These are phyloP conservation scores for Hephaestus fuliginosus DNA, from an alignment of 2,797 vertebrate species.

Conservation along the genomic window DNA sequence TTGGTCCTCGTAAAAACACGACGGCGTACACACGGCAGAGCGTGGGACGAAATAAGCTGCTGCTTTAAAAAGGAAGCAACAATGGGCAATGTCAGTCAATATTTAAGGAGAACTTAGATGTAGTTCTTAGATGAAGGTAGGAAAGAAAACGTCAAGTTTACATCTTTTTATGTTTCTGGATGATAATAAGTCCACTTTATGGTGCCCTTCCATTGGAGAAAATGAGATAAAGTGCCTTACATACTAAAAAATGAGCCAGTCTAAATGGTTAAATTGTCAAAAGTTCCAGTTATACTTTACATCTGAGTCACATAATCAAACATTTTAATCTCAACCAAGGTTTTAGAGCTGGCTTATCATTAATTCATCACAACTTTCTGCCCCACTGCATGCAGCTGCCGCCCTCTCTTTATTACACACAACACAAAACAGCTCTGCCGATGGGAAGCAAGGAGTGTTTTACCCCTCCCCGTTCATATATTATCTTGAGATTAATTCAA, in stretches of 20 bases:
- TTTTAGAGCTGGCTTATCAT: not conserved
- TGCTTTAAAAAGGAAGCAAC: conserved; percentile 2
- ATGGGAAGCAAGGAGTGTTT: not conserved
- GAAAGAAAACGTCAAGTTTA: conserved; percentile 4
- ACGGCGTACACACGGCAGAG: not conserved
- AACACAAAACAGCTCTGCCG: not conserved
- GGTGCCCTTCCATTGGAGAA: too few species aligned
- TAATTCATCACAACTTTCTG: not conserved
- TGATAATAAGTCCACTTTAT: too few species aligned
- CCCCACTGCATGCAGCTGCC: not conserved
- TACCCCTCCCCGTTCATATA: not conserved
- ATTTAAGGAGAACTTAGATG: not conserved
- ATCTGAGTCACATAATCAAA: not conserved
- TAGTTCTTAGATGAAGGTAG: not conserved
- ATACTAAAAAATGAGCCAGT: too few species aligned
- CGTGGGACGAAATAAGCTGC: not conserved
- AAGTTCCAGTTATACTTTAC: not conserved
- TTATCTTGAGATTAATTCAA: not conserved
- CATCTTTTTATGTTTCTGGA: not conserved
- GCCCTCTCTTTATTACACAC: not conserved
- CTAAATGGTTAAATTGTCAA: not conserved
- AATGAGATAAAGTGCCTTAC: too few species aligned
- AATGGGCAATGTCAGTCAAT: not conserved
- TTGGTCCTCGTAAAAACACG: conserved; percentile 6
- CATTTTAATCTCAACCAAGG: not conserved